A percentile compares a stretch with the other conserved stretches of the same genome.
Evolutionary conservation across 2,888 invertebrate genomes (phyloP).

Genomic region (Pyrgus malvae): DNA sequence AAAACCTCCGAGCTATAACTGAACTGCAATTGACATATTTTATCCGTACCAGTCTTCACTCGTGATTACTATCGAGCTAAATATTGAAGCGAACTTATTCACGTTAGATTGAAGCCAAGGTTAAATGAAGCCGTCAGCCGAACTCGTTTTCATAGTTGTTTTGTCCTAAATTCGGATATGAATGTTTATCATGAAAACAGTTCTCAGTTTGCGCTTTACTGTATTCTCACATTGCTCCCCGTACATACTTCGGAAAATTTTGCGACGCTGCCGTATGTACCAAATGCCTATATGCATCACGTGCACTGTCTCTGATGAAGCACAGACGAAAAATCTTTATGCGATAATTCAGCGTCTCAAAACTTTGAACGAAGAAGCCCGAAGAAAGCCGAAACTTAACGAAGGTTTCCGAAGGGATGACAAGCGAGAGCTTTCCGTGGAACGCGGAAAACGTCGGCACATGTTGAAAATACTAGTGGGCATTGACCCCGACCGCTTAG

Average conservation of each 20-base stretch:
- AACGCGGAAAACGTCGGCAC: constrained; percentile 80
- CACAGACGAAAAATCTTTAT: constrained; percentile 26
- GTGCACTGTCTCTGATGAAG: background rate
- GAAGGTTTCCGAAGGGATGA: constrained; percentile 71
- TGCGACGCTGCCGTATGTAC: background rate
- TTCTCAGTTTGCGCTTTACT: constrained; percentile 6
- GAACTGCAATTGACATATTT: constrained; percentile 34
- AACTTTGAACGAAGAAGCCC: constrained; percentile 38
- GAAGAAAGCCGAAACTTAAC: constrained; percentile 56
- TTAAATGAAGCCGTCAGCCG: constrained; percentile 28
- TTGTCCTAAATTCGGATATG: constrained; percentile 18
- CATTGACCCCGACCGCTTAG: constrained; percentile 75
- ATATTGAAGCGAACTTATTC: constrained; percentile 33
- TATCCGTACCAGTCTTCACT: constrained; percentile 33
- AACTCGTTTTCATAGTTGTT: constrained; percentile 12
- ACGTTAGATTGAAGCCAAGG: constrained; percentile 34
- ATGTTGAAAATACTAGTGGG: constrained; percentile 80
- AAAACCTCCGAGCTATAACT: constrained; percentile 26
- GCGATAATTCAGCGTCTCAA: constrained; percentile 24
- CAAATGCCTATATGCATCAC: background rate
- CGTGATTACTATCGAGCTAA: constrained; percentile 32
- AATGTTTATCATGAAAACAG: constrained; percentile 16
- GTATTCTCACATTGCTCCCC: background rate
- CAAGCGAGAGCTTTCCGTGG: constrained; percentile 73
- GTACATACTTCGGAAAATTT: background rate